Evolutionary conservation across 2,113 vertebrate species (phyloP), one percentile per base, ranked within the genome.

Genomic region (Platichthys stellatus): DNA sequence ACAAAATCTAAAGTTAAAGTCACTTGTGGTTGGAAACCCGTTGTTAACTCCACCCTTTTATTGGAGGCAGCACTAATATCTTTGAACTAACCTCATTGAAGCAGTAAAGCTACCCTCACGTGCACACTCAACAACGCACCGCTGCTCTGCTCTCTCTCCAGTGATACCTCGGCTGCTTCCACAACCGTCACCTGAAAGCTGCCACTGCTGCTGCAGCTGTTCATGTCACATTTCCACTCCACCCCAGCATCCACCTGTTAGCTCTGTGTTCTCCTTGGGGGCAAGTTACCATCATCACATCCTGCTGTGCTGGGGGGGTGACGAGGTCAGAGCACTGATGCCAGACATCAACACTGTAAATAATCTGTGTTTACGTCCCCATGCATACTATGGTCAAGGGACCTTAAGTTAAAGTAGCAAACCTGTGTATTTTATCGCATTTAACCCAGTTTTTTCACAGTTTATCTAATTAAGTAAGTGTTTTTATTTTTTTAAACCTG

Each of bases 191-290:
- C 3, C 67, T 18, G 31, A 31, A 31, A 31, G 31, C 31, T 31
- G 31, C 31, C 6, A 31, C 31, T 31, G 31, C 31, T 31, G 7
- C 14, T 13, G 17, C 20, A 13, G 49, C 49, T 38, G 24, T 15
- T 53, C 9, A 57, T 38, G 23, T 51, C 8, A 53, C 11, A 61
- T 23, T 2, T 1, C 54, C 23, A 4, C 47, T 47, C 63, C 57
- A 23, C 28, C 43, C 35, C 9, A 57, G 63, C 56, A 63, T 74
- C 70, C 49, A 72, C 68, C 63, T 76, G 38, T 23, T 43, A 43
- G 47, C 47, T 76, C 56, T 18, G 26, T 65, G 5, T 21, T 45
- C 21, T 20, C 53, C 47, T 40, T 3, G 2, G 38, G 51, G 53
- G 65, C 21, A 21, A 17, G 59, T 49, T 63, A 63, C 14, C 54